A percentile compares a stretch with the other conserved stretches of the same genome.
phyloP scores from a whole-genome alignment of 2,888 invertebrate genomes.

The Phortica okadai region DNA sequence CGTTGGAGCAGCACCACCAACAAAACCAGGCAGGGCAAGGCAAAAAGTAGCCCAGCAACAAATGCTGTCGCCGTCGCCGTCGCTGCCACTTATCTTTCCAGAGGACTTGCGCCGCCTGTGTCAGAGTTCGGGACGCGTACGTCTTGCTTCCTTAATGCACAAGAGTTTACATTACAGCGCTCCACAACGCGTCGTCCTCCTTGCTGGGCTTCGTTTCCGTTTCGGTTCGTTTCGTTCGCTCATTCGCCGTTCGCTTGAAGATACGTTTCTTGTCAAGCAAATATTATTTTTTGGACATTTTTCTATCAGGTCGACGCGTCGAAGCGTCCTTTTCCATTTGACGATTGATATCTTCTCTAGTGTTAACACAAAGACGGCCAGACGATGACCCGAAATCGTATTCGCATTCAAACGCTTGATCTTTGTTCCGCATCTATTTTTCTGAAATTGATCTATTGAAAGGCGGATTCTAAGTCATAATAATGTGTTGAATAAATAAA shows the following conservation, averaged over 20 bases:
- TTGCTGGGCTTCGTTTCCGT: constrained; percentile 42
- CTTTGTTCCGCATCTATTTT: neutral
- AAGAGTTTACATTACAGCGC: neutral
- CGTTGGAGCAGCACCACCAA: constrained; percentile 25
- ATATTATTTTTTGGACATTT: constrained; percentile 76
- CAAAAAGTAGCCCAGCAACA: constrained; percentile 44
- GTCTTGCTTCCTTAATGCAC: neutral
- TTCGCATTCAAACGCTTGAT: neutral
- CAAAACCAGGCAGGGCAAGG: neutral
- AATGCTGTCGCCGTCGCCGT: constrained; percentile 14
- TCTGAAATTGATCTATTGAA: neutral
- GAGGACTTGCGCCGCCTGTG: constrained; percentile 5
- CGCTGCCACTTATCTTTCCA: constrained; percentile 1
- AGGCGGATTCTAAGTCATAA: constrained; percentile 26
- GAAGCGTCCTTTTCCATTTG: constrained; percentile 72
- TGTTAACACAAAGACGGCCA: constrained; percentile 56
- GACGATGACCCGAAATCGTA: constrained; percentile 41
- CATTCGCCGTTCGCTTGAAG: constrained; percentile 42
- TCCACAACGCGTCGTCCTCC: neutral
- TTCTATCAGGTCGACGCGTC: constrained; percentile 74
- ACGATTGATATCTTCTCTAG: constrained; percentile 72
- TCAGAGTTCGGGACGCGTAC: constrained; percentile 3
- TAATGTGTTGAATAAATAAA: neutral
- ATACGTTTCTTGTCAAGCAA: constrained; percentile 66
- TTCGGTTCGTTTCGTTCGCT: constrained; percentile 24